Evolutionary conservation across 2,888 invertebrate genomes (phyloP), one percentile per base, ranked within the genome.

Genomic region (Mythimna albipuncta): DNA sequence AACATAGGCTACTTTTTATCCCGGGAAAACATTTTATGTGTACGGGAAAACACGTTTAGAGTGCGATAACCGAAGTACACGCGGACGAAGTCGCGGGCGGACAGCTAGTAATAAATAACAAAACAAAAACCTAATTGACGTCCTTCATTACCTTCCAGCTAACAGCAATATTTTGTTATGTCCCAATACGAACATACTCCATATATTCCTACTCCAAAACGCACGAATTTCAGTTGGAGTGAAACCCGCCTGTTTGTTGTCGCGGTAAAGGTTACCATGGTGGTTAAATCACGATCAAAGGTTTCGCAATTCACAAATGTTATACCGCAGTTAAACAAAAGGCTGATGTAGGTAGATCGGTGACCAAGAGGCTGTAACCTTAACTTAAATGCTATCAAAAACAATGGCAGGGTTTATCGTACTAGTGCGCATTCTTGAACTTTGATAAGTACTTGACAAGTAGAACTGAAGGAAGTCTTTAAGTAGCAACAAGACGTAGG

Each of bases 231-330:
- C n/a, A 58, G 26, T 19, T 19, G 16, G 16, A 58, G 11, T 13
- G n/a, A 13, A 11, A 35, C 59, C 35, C 19, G 44, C 44, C 32
- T 21, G 10, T 32, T 52, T 55, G 65, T 47, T 9, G 57, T 52
- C 65, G 61, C 19, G 57, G 16, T 6, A 77, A 77, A 80, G 76
- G 80, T 79, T 62, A 79, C 50, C n/a, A 13, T 52, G 10, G 47
- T 50, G 50, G 41, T 50, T 79, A 19, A 62, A 79, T 79, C 32
- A 21, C 50, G 57, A 74, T 19, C 59, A 52, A 61, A 62, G 32
- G 32, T 79, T 77, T 52, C 52, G 74, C 44, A 65, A 79, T 21
- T 32, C 65, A 38, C 75, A 74, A 77, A 77, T 57, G 62, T 62
- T 74, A 11, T 2, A n/a, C 35, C 58, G 7, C 19, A 57, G 47